These are phyloP conservation scores for Drosophila lacertosa DNA, from an alignment of 1,140 invertebrate genomes.

Conservation along the genomic window DNA sequence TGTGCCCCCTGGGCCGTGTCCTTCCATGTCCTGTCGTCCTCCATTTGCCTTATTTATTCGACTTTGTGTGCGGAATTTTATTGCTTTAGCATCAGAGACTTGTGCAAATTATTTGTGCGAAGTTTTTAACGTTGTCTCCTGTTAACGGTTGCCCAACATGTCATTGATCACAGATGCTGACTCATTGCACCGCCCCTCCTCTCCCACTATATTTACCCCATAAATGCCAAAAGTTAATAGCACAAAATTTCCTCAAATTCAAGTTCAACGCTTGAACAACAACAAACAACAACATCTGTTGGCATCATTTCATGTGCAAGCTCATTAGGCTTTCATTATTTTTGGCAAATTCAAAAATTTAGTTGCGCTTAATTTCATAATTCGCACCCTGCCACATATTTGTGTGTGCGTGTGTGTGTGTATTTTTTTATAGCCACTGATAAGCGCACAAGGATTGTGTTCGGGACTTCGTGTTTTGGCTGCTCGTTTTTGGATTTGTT, in stretches of 20 bases:
- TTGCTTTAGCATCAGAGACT: slow-evolving; percentile 58
- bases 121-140: slow-evolving; percentile 54
- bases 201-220: too few relatives aligned
- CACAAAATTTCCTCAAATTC: slow-evolving; percentile 2
- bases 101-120: slow-evolving; percentile 65
- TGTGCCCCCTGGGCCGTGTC: background rate
- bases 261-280: slow-evolving; percentile 14
- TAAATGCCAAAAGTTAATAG: background rate
- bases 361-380: background rate
- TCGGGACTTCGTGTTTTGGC: background rate
- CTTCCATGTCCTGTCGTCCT: background rate
- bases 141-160: slow-evolving; percentile 36
- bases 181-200: slow-evolving; percentile 1
- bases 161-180: slow-evolving; percentile 46
- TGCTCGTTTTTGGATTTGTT: slow-evolving; percentile 18
- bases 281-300: background rate
- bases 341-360: slow-evolving; percentile 1
- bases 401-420: too few relatives aligned
- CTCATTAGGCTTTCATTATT: slow-evolving; percentile 24
- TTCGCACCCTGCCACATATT: background rate
- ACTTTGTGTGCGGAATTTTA: slow-evolving; percentile 60
- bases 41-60: slow-evolving; percentile 37
- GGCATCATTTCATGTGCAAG: background rate
- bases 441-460: slow-evolving; percentile 29
- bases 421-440: slow-evolving; percentile 28